Conservation (phyloP, 2,797 vertebrate species). For the Sebastes aleutianus region DNA sequence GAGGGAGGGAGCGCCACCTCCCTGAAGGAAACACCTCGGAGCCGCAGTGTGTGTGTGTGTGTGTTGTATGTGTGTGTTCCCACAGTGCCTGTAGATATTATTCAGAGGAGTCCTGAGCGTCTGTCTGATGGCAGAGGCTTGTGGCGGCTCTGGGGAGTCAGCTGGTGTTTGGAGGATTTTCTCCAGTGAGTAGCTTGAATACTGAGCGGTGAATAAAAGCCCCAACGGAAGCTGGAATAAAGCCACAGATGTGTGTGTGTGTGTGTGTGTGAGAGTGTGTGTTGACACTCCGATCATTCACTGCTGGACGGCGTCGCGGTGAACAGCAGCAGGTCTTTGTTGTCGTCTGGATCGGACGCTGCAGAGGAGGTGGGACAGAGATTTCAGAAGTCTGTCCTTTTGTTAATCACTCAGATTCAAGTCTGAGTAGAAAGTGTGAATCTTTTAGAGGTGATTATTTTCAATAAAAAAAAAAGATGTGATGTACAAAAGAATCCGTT, state of each 20-base stretch:
- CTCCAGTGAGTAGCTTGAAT: neutral
- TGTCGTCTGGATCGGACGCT: neutral
- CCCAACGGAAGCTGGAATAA: neutral
- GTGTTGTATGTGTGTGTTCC: neutral
- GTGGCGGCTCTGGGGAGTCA: neutral
- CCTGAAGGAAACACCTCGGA: neutral
- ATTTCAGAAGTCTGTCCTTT: neutral
- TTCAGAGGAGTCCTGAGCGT: neutral
- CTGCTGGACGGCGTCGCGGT: neutral
- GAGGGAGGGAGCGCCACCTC: no score
- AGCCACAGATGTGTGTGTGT: neutral
- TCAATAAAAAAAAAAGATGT: neutral
- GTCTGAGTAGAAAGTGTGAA: neutral
- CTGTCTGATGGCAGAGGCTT: neutral
- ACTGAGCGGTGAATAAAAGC: neutral
- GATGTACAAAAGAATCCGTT: neutral
- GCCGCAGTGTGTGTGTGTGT: neutral
- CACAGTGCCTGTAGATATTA: neutral
- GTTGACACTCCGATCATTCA: constrained; percentile 6
- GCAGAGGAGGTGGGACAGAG: neutral
- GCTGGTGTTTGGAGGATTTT: neutral
- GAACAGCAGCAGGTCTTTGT: no score
- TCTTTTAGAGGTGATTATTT: constrained; percentile 3
- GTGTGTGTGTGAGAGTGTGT: neutral
- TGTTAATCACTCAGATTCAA: neutral